Base-by-base conservation (phyloP, 2,113 vertebrate species). In the Otis tarda region DNA sequence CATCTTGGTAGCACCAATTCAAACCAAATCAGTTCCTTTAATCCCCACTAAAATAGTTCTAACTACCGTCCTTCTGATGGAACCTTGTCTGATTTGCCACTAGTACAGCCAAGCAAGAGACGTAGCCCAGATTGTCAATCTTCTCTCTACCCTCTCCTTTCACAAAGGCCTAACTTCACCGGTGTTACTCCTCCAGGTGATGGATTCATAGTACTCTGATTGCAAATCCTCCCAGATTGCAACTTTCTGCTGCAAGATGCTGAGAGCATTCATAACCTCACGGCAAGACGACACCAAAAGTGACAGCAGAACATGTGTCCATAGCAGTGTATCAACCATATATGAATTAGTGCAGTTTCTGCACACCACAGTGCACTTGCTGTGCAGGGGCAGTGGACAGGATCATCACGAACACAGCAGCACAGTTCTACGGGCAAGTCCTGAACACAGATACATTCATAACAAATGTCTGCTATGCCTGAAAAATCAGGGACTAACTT, bases 261-360 rank as follows among this genome's bases (percentile, higher is more conserved):
- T 9, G 24, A 73, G 12, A 71, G 60, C 39, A 74, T 47, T 60
- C 28, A 13, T 47, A 81, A 69, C 39, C 31, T 77, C 49, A 28
- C 3, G 27, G 17, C 21, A 52, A 63, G 17, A 47, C 0, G 6
- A 59, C 18, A 30, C 31, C 39, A 82, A 15, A 68, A 67, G 27
- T 5, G 23, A 43, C 50, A 41, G 7, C 55, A 64, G 50, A 49
- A 35, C 0, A 0, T 4, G 15, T 17, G 45, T 14, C 43, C 76
- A 10, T 16, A 28, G 75, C 45, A 35, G 31, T 2, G 12, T 50
- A 33, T 12, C 47, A 15, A 12, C 3, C 10, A 35, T 19, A 60
- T 1, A 11, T 9, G 41, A 56, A 39, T 24, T 12, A 35, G 18
- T 3, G 24, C 50, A 37, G 79, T 2, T 2, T 69, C 73, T 64